Base-by-base conservation (phyloP, 2,113 vertebrate species). In the Pimephales promelas region DNA sequence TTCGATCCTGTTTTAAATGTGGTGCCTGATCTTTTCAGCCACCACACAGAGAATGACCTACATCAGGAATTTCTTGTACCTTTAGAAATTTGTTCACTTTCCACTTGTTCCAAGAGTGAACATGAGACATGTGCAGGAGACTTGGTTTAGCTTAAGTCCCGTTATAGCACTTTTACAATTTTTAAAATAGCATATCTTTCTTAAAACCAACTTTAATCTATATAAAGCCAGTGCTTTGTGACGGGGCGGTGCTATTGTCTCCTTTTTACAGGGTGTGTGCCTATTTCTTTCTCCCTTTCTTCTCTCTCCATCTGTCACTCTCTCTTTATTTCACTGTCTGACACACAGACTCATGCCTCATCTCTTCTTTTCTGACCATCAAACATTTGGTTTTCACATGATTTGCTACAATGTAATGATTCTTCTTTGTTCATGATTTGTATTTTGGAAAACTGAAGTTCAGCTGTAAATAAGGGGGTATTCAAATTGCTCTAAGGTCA, bases 311-410 rank as follows among this genome's bases (percentile, higher is more conserved):
- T 73, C 77, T 85, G 43, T 85, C 78, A 28, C 43, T 80, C 83
- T 74, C 3, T 74, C 40, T 79, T n/a, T 72, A 24, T 9, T 22
- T 72, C 74, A 28, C 16, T 74, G 77, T 49, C 77, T 79, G 77
- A 79, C 40, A 34, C 40, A 47, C 40, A 79, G 74, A 79, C 57
- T 70, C 83, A 84, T 79, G 13, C 11, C 28, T 80, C 76, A 72
- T 84, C 61, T 80, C 43, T 85, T 85, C 45, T 80, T 80, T 80
- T 85, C 76, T 40, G 28, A 80, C 59, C 70, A 85, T 81, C 26
- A 71, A 66, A 31, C 36, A 45, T 84, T 84, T 79, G 62, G 64
- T 84, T 84, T 68, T 71, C 62, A 79, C 78, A 79, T 79, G 76
- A 61, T 78, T 61, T 78, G 77, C 59, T 64, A 49, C 43, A 62